Evolutionary conservation across 2,113 vertebrate genomes (phyloP), one percentile per base, ranked within the genome.

Genomic region (Oreotragus oreotragus): DNA sequence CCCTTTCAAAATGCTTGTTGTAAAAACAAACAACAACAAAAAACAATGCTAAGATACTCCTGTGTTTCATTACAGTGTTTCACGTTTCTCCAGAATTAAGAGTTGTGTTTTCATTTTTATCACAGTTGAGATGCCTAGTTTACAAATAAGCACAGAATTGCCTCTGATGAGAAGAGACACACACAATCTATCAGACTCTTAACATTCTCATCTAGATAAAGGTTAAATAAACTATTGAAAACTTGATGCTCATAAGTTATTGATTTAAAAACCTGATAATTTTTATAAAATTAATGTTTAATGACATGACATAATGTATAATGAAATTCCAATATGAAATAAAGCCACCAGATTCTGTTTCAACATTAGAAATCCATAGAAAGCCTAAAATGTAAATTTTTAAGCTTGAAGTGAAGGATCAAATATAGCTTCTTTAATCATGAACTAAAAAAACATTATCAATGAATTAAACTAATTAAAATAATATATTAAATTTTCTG

Each of bases 391-490:
- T 83, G 60, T 62, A 85, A 95, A 53, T 49, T 64, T 87, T 36
- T 62, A 97, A 97, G 45, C 43, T 83, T 6, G 0, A 66, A 91
- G 39, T 0, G 0, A 97, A 25, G 70, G 62, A 58, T 96, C 97
- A 96, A 12, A 83, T 43, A 51, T 66, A 96, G 27, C 3, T 96
- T 88, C 84, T 96, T 95, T 90, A 91, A 62, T 97, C 64, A 93
- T 94, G 58, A 60, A 96, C 85, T 88, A 17, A 97, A 97, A 45
- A 95, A 49, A 2, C 23, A 62, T 70, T 3, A 13, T 83, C 64
- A 3, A 0, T 97, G 90, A 96, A 92, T 92, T 98, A 97, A 97
- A 93, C 33, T 58, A 92, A 93, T 79, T 90, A 95, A 98, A 98
- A 98, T 80, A 97, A 97, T 91, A 96, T 3, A 91, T 55, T 6